Percentiles rank a stretch among this genome's conserved stretches.
Evolutionary conservation across 1,140 invertebrate genomes (phyloP).

Genomic region (Aphidius gifuensis): DNA sequence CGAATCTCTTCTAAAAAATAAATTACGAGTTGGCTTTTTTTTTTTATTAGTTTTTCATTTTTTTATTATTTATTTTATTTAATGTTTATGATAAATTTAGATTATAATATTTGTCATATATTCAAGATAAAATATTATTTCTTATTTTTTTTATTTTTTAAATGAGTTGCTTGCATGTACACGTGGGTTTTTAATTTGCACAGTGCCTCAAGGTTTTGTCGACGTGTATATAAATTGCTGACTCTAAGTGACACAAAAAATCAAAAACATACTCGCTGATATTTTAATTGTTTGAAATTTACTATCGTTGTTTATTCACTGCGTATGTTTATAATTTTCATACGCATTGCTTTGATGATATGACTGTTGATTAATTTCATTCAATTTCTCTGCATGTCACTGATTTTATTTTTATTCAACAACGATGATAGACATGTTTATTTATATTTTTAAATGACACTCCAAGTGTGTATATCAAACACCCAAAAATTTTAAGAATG

Average conservation of each 20-base stretch:
- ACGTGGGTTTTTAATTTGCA: conserved; percentile 26
- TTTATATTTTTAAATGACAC: no score
- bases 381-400: conserved; percentile 1
- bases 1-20: conserved; percentile 19
- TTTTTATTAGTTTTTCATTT: background rate
- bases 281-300: conserved; percentile 40
- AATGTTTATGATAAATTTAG: background rate
- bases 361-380: conserved; percentile 13
- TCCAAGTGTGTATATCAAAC: no score
- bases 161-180: background rate
- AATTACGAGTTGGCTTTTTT: conserved; percentile 15
- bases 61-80: conserved; percentile 5
- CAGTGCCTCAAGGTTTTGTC: conserved; percentile 17
- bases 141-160: background rate
- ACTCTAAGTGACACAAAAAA: background rate
- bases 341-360: conserved; percentile 3
- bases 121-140: no score
- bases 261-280: conserved; percentile 19
- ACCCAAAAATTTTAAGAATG: no score
- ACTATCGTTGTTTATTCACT: conserved; percentile 21
- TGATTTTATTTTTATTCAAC: background rate
- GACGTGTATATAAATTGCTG: conserved; percentile 27
- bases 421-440: background rate
- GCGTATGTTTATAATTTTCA: conserved; percentile 8
- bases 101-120: no score